phyloP scores from a whole-genome alignment of 2,113 vertebrate species.

The Columba janthina region DNA sequence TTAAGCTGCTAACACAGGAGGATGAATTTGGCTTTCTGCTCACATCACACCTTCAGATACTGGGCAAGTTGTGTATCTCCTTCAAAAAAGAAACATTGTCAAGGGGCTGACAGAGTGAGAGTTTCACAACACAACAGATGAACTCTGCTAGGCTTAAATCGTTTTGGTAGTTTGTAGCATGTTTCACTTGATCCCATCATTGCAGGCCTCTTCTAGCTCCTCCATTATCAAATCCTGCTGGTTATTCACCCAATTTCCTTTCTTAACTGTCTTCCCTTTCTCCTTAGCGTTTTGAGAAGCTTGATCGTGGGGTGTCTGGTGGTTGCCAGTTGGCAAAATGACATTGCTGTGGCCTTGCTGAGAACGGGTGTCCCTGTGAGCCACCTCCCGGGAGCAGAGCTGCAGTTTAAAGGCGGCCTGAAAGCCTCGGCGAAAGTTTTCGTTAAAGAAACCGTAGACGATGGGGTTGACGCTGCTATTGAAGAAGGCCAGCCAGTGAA shows the following conservation, averaged over 20 bases:
- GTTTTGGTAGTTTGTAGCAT: background rate
- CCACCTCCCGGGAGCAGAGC: slow-evolving; percentile 70
- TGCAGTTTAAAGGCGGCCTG: slow-evolving; percentile 82
- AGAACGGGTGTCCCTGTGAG: slow-evolving; percentile 67
- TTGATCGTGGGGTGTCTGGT: background rate
- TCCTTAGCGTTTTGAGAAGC: background rate
- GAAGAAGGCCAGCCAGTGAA: slow-evolving; percentile 93
- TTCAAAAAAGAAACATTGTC: background rate
- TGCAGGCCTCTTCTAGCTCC: slow-evolving; percentile 74
- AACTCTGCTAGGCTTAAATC: background rate
- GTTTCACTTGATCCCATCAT: slow-evolving; percentile 57
- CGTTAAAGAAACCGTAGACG: slow-evolving; percentile 91
- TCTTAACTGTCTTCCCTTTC: background rate
- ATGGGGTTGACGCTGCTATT: slow-evolving; percentile 94
- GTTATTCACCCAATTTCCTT: slow-evolving; percentile 60
- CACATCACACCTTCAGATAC: rapidly evolving
- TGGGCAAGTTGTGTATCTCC: background rate
- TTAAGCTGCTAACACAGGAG: background rate
- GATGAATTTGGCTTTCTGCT: background rate
- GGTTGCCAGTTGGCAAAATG: slow-evolving; percentile 68
- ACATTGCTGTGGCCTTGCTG: slow-evolving; percentile 75
- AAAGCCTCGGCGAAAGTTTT: slow-evolving; percentile 89
- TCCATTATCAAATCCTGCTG: slow-evolving; percentile 82
- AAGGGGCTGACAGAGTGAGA: background rate
- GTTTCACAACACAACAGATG: background rate